These are phyloP conservation scores for Andrena camellia DNA, from an alignment of 2,888 invertebrate species.

Conservation along the genomic window DNA sequence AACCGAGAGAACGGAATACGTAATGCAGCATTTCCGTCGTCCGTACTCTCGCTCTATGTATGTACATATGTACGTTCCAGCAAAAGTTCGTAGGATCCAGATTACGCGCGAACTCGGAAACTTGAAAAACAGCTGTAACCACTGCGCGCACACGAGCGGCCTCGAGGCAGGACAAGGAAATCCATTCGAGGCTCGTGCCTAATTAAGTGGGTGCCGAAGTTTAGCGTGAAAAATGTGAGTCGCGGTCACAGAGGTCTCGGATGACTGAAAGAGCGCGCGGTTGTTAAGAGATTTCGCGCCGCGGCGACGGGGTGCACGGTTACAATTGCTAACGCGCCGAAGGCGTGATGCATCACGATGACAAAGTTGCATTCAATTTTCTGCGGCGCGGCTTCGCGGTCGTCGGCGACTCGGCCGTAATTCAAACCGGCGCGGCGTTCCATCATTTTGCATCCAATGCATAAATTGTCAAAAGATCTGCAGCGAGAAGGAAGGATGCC, in stretches of 20 bases:
- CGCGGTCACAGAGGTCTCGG: neutral
- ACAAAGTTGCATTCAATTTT: conserved; percentile 43
- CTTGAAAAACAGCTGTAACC: neutral
- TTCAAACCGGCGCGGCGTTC: conserved; percentile 24
- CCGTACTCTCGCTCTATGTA: neutral
- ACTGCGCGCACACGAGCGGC: neutral
- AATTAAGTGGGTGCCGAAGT: neutral
- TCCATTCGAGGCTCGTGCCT: neutral
- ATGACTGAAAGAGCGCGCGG: neutral
- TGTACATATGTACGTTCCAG: neutral
- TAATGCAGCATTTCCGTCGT: neutral
- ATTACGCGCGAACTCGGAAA: neutral
- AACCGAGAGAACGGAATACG: neutral
- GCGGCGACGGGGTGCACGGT: neutral
- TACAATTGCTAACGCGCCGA: neutral
- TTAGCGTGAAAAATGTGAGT: neutral
- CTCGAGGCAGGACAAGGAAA: neutral
- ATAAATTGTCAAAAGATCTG: conserved; percentile 38
- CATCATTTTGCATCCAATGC: conserved; percentile 48
- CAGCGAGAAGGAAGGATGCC: conserved; percentile 7
- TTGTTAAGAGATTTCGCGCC: neutral
- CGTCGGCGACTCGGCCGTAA: conserved; percentile 26
- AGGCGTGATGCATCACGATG: conserved; percentile 28
- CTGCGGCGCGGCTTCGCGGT: too few relatives aligned
- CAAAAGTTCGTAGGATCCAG: neutral